phyloP scores from a whole-genome alignment of 1,140 invertebrate genomes.

The Leguminivora glycinivorella region DNA sequence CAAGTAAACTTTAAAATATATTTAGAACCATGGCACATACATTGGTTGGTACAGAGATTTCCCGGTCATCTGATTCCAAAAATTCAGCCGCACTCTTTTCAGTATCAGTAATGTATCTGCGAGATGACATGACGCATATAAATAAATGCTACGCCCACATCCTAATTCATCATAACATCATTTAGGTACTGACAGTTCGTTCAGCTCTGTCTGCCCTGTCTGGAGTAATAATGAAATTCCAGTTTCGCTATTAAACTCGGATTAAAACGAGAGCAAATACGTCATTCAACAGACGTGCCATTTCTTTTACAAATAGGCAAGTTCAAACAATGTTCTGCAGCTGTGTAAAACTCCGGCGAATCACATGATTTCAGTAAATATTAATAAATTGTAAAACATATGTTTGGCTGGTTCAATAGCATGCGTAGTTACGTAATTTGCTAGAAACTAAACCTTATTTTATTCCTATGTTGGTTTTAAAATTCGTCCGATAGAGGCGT shows the following conservation, averaged over 20 bases:
- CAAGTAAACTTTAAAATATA: too few relatives aligned
- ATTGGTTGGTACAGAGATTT: too few relatives aligned
- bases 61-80: too few relatives aligned
- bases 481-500: too few relatives aligned
- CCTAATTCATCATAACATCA: neutral
- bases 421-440: too few relatives aligned
- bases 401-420: too few relatives aligned
- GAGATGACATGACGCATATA: neutral
- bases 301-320: neutral
- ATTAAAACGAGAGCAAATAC: neutral
- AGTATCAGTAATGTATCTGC: neutral
- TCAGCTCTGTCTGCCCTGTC: neutral
- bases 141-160: neutral
- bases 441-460: too few relatives aligned
- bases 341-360: neutral
- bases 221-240: neutral
- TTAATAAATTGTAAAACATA: neutral
- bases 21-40: too few relatives aligned
- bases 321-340: neutral
- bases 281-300: neutral
- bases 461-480: too few relatives aligned
- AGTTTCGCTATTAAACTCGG: neutral
- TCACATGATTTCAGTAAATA: neutral
- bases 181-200: neutral
- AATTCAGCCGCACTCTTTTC: too few relatives aligned